Evolutionary conservation across 2,113 vertebrate species (phyloP).

Genomic region (Tetrax tetrax): DNA sequence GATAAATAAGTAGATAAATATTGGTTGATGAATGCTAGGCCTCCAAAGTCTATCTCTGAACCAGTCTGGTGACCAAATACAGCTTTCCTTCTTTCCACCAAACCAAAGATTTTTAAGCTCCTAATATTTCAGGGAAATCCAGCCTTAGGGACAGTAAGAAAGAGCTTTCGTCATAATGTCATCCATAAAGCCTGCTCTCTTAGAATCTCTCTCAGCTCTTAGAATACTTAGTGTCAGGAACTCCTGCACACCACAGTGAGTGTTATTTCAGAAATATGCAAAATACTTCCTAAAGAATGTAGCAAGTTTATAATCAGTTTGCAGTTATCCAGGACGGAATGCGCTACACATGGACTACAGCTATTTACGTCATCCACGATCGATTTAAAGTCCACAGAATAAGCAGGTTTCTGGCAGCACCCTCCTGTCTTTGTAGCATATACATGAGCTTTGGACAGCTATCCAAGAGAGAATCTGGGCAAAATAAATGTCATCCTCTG

Average conservation of each 20-base stretch:
- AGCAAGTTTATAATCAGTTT: background rate
- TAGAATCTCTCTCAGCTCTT: background rate
- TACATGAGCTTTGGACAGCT: background rate
- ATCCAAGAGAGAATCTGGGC: background rate
- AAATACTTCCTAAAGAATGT: background rate
- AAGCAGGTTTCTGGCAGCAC: background rate
- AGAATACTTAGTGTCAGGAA: background rate
- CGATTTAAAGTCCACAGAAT: background rate
- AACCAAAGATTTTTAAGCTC: background rate
- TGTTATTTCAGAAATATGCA: background rate
- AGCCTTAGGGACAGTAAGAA: background rate
- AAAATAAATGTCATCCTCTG: background rate
- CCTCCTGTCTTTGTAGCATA: background rate
- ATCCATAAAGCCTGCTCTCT: background rate
- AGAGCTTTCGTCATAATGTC: background rate
- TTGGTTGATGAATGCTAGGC: background rate
- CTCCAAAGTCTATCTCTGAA: background rate
- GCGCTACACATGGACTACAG: background rate
- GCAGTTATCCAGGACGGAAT: background rate
- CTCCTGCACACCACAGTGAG: background rate
- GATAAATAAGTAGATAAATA: background rate
- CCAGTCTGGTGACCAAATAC: background rate
- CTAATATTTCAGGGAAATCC: background rate
- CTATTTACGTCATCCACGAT: background rate
- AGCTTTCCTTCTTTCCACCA: background rate